Evolutionary conservation across 2,888 invertebrate species (phyloP).

Genomic region (Sesia apiformis): DNA sequence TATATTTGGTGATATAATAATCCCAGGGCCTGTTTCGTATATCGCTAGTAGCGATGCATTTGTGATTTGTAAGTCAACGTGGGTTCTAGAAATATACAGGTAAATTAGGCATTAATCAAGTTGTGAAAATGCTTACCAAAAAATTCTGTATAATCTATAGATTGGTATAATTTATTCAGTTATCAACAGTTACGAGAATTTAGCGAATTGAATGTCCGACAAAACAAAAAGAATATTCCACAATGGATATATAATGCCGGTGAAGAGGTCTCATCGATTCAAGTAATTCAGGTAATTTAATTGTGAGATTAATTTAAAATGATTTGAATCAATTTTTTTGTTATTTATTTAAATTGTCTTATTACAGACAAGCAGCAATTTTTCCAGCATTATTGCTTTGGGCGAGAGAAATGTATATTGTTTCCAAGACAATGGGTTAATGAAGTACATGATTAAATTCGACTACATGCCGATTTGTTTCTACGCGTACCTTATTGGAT

Average conservation of each 20-base stretch:
- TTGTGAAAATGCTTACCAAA: too few relatives aligned
- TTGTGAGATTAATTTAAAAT: background rate
- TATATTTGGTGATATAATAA: slow-evolving; percentile 83
- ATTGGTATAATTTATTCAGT: slow-evolving; percentile 47
- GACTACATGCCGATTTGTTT: slow-evolving; percentile 89
- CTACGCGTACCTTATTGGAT: slow-evolving; percentile 80
- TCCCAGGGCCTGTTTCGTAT: slow-evolving; percentile 91
- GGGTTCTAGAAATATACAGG: slow-evolving; percentile 91
- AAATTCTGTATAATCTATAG: slow-evolving; percentile 6
- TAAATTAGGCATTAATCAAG: slow-evolving; percentile 29
- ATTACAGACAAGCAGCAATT: slow-evolving; percentile 72
- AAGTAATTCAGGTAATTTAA: slow-evolving; percentile 68
- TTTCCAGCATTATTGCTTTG: slow-evolving; percentile 83
- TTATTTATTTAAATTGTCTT: background rate
- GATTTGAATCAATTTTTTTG: background rate
- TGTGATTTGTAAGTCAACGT: slow-evolving; percentile 85
- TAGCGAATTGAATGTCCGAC: slow-evolving; percentile 74
- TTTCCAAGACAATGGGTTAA: slow-evolving; percentile 84
- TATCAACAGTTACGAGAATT: slow-evolving; percentile 86
- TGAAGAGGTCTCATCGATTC: slow-evolving; percentile 79
- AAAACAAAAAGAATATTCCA: slow-evolving; percentile 77
- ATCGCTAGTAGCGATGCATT: slow-evolving; percentile 88
- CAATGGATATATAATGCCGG: slow-evolving; percentile 91
- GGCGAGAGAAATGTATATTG: slow-evolving; percentile 91
- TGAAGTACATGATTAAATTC: slow-evolving; percentile 88